Evolutionary conservation across 1,140 invertebrate genomes (phyloP), one percentile per base, ranked within the genome.

Genomic region (Eueides isabella): DNA sequence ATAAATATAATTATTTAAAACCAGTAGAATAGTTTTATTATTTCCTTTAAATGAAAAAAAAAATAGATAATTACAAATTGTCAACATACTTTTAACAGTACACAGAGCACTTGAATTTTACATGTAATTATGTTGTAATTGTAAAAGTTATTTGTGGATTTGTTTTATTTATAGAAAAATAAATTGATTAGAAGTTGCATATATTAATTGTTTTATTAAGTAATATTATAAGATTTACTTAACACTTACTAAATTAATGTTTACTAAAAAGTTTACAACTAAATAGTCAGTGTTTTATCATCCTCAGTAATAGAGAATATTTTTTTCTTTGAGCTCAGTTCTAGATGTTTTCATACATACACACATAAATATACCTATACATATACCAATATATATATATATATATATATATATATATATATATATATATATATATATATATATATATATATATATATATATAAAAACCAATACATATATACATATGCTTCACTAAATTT

Each of bases 1-100:
- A 86, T 88, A 92, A 88, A 90, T 82, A 81, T 80, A 68, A 79
- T 81, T 74, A 82, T 83, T 74, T 78, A 81, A 85, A 87, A 81
- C 62, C 73, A 44, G 70, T 73, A 72, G 67, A 38, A 44, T 81
- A 73, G 76, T 74, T 76, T 80, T 76, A 72, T 76, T 78, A 19
- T 29, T 55, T 55, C 23, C 48, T 55, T 14, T 55, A 12, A 38
- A 55, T 26, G 3, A 26, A 26, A 55, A 55, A 16, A 44, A 38
- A 33, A 16, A n/a, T n/a, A n/a, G n/a, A 38, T 38, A 26, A n/a
- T 12, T n/a, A 55, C 48, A 55, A 55, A 26, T 7, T 55, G 48
- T 55, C 23, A 9, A 55, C 48, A 55, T 55, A 55, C 0, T 55
- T 55, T 55, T 55, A 55, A 11, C 19, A 14, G 5, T 55, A 26